These are phyloP conservation scores for Melanaphis sacchari DNA, from an alignment of 1,140 invertebrate genomes.

Conservation along the genomic window DNA sequence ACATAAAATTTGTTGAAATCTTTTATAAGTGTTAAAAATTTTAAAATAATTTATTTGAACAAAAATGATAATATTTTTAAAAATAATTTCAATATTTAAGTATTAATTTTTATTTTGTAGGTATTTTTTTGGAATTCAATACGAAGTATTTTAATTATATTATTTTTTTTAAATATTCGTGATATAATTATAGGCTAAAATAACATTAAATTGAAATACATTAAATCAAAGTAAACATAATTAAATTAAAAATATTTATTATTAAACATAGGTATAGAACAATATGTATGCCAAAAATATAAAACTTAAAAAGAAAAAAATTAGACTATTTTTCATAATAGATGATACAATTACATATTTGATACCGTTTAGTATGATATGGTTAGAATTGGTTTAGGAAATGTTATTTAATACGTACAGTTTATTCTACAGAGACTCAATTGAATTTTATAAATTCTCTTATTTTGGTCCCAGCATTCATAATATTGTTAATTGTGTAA, in stretches of 20 bases:
- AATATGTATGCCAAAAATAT: neutral
- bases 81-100: neutral
- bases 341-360: neutral
- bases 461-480: constrained; percentile 24
- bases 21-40: neutral
- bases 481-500: constrained; percentile 2
- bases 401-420: neutral
- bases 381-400: neutral
- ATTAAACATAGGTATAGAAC: neutral
- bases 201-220: neutral
- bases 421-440: neutral
- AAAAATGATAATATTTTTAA: neutral
- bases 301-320: neutral
- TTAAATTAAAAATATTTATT: neutral
- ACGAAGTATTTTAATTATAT: neutral
- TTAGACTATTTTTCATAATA: neutral
- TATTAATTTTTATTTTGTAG: neutral
- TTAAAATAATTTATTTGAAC: neutral
- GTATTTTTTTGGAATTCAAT: neutral
- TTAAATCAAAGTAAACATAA: neutral
- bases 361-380: neutral
- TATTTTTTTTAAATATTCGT: neutral
- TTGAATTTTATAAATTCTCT: neutral
- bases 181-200: neutral
- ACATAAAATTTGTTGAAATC: neutral